Conservation (phyloP, 2,888 invertebrate genomes). For the Platynereis dumerilii region DNA sequence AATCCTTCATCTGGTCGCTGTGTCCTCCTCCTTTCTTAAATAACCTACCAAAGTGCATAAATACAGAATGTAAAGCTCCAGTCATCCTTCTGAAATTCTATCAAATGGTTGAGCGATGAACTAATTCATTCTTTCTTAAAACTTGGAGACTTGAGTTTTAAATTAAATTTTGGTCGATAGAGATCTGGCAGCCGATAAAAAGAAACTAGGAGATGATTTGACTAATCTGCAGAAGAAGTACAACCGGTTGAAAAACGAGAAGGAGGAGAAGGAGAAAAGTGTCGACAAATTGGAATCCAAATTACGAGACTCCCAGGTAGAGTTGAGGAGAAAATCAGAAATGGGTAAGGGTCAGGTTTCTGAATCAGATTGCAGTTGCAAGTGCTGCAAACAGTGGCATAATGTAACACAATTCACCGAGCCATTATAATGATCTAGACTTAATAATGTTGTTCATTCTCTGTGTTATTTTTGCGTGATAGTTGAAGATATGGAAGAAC, state of each 20-base stretch:
- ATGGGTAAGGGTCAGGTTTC: conserved; percentile 38
- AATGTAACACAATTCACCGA: no score
- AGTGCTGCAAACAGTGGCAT: neutral
- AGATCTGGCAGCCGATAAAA: conserved; percentile 17
- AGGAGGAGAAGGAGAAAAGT: conserved; percentile 39
- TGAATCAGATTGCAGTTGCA: neutral
- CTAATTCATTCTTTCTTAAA: no score
- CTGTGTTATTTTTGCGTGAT: no score
- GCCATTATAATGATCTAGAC: no score
- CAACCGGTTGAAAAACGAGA: conserved; percentile 44
- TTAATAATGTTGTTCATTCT: no score
- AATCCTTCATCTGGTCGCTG: no score
- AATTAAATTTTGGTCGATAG: neutral
- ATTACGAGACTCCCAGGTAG: neutral
- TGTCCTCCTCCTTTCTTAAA: no score
- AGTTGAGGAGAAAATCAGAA: conserved; percentile 49
- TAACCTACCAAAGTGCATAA: no score
- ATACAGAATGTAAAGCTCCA: no score
- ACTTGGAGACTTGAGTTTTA: no score
- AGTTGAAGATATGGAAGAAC: conserved; percentile 51
- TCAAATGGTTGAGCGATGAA: no score
- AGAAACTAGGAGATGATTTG: conserved; percentile 13
- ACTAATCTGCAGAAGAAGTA: conserved; percentile 42
- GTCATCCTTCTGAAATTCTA: no score
- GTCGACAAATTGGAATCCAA: conserved; percentile 41